Evolutionary conservation across 2,797 vertebrate species (phyloP).

Genomic region (Rhynchotus rufescens): DNA sequence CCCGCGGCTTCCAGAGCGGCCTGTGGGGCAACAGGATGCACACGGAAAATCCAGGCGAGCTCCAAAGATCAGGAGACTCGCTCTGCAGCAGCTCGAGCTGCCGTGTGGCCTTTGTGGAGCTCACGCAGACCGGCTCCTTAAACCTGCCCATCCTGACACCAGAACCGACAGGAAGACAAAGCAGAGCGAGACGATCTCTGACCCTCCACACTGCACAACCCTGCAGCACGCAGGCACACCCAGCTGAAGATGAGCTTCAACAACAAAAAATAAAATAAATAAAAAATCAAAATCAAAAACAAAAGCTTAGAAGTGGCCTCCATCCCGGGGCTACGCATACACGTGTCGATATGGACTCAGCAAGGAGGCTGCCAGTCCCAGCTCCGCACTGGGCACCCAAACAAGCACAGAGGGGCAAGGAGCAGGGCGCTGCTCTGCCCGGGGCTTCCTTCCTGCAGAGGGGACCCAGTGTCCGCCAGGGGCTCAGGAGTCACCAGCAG

Average conservation of each 20-base stretch:
- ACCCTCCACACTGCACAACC: neutral
- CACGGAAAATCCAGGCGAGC: slow-evolving; percentile 4
- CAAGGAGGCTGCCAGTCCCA: neutral
- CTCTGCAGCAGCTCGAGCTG: neutral
- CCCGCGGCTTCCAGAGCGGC: neutral
- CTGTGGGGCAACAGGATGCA: neutral
- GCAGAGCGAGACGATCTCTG: fast-evolving
- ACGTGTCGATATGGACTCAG: neutral
- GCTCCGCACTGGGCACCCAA: neutral
- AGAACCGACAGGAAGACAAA: neutral
- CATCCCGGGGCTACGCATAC: neutral
- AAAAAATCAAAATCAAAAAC: no score
- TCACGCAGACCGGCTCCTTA: neutral
- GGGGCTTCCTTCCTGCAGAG: no score
- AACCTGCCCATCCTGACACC: fast-evolving
- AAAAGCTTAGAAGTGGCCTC: neutral
- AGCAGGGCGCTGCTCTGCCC: no score
- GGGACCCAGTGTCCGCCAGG: no score
- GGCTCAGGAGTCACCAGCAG: neutral
- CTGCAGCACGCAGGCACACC: neutral
- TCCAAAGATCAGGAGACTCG: neutral
- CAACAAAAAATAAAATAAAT: neutral
- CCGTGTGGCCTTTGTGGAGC: neutral
- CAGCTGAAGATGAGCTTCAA: neutral
- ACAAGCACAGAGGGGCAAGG: neutral